Evolutionary conservation across 1,140 invertebrate genomes (phyloP).

Genomic region (Aphelenchoides fujianensis): DNA sequence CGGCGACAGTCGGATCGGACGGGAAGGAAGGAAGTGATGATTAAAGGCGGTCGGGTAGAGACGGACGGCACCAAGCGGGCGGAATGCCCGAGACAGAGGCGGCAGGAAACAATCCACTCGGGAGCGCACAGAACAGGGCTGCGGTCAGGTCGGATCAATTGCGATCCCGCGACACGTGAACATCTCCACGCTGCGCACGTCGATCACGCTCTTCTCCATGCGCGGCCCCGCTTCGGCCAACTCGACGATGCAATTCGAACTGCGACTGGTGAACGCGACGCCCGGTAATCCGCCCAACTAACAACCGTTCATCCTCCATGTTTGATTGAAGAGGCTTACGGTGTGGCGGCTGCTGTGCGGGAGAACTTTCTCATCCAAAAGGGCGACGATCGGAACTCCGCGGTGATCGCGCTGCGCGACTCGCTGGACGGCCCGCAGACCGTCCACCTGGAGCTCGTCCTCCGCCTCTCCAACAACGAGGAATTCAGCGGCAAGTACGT

Average conservation of each 20-base stretch:
- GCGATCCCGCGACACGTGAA: slow-evolving; percentile 59
- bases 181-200: slow-evolving; percentile 58
- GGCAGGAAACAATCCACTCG: no score
- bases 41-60: no score
- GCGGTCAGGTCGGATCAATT: no score
- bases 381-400: slow-evolving; percentile 59
- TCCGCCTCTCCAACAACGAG: slow-evolving; percentile 49
- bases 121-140: no score
- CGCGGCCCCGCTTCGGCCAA: slow-evolving; percentile 51
- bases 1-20: no score
- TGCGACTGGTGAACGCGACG: slow-evolving; percentile 44
- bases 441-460: slow-evolving; percentile 51
- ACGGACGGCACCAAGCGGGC: no score
- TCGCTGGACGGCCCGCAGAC: slow-evolving; percentile 60
- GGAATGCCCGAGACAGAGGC: no score
- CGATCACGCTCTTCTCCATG: slow-evolving; percentile 58
- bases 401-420: slow-evolving; percentile 58
- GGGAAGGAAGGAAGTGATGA: no score
- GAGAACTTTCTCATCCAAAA: slow-evolving; percentile 60
- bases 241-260: slow-evolving; percentile 58
- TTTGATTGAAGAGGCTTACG: slow-evolving; percentile 35
- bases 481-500: slow-evolving; percentile 57
- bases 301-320: background rate
- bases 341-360: slow-evolving; percentile 49
- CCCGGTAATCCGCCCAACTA: slow-evolving; percentile 46